A percentile compares a stretch with the other conserved stretches of the same genome.
Conservation (phyloP, 2,888 invertebrate genomes). For the Oasisia sp. region DNA sequence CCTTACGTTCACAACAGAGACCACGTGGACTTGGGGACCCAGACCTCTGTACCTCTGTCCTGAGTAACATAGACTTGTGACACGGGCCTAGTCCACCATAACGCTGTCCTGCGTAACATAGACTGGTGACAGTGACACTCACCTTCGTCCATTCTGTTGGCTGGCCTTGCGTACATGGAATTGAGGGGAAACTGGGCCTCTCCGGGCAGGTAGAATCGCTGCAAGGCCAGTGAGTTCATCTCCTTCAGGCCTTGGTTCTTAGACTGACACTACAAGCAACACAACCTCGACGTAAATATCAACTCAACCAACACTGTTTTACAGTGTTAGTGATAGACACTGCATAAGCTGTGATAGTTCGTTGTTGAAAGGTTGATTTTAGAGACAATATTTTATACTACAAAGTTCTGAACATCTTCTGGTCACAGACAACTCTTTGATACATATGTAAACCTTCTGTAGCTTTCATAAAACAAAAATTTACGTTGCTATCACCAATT, state of each 20-base stretch:
- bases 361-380: neutral
- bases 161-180: slow-evolving; percentile 91
- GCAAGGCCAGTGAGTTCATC: slow-evolving; percentile 93
- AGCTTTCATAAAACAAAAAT: too few relatives aligned
- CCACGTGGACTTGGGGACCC: too few relatives aligned
- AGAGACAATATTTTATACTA: neutral
- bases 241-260: slow-evolving; percentile 88
- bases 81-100: neutral
- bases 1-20: neutral
- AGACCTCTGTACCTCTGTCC: too few relatives aligned
- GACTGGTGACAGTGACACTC: slow-evolving; percentile 37
- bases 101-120: neutral
- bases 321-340: neutral
- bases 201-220: slow-evolving; percentile 94
- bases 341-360: neutral
- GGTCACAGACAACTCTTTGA: neutral
- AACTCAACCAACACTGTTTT: neutral
- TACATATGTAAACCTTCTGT: too few relatives aligned
- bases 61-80: neutral
- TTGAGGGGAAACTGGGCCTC: slow-evolving; percentile 94
- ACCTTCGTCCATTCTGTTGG: slow-evolving; percentile 83
- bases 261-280: slow-evolving; percentile 75
- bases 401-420: neutral
- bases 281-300: neutral
- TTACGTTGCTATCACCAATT: too few relatives aligned